Conservation (phyloP, 1,140 invertebrate genomes). For the Scylla paramamosain region DNA sequence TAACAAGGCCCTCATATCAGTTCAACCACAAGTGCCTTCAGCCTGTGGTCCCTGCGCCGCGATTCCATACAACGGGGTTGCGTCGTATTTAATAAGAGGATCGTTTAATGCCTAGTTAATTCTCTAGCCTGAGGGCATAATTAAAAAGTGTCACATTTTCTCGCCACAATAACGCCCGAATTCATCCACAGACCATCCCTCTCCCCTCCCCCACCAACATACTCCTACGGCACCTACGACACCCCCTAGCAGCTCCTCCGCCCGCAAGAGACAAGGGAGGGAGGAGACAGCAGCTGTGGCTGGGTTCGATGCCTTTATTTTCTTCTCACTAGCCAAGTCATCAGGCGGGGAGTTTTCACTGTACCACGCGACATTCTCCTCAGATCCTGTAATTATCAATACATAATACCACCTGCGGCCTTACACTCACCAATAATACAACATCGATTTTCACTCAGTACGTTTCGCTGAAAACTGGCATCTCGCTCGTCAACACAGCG, state of each 20-base stretch:
- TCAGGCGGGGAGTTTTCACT: not conserved
- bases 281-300: not conserved
- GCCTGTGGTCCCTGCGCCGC: not conserved
- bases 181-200: not conserved
- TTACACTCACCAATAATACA: not conserved
- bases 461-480: not conserved
- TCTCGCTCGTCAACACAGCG: slow-evolving; percentile 11
- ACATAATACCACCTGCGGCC: not conserved
- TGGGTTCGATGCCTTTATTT: not conserved
- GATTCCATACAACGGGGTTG: slow-evolving; percentile 46
- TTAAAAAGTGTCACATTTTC: slow-evolving; percentile 75
- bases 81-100: slow-evolving; percentile 63
- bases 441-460: not conserved
- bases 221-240: not conserved
- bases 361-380: not conserved
- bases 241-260: not conserved
- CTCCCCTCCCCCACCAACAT: not conserved
- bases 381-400: not conserved
- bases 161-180: slow-evolving; percentile 65
- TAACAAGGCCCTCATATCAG: not conserved
- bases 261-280: slow-evolving; percentile 49
- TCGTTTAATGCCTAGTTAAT: slow-evolving; percentile 72
- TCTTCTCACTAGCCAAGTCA: not conserved
- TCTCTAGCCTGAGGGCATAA: slow-evolving; percentile 70
- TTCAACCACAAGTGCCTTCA: not conserved